These are phyloP conservation scores for Tiphia femorata DNA, from an alignment of 2,888 invertebrate genomes.

Conservation along the genomic window DNA sequence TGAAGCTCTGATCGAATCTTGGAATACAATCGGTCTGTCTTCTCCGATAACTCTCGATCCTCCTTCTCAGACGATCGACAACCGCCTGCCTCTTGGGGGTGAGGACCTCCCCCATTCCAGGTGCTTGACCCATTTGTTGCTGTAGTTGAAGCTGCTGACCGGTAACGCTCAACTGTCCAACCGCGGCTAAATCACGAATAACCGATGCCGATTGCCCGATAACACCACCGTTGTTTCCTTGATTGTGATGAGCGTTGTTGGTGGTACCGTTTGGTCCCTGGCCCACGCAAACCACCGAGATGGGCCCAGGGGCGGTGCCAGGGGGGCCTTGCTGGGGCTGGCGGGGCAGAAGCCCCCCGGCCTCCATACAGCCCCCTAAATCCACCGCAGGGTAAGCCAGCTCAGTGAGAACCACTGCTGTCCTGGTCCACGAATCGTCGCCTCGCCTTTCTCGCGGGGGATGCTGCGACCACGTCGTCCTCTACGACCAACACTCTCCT, in stretches of 20 bases:
- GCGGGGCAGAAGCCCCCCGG: slow-evolving; percentile 80
- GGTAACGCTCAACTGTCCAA: slow-evolving; percentile 50
- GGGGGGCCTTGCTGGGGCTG: slow-evolving; percentile 75
- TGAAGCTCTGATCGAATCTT: slow-evolving; percentile 89
- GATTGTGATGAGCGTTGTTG: slow-evolving; percentile 54
- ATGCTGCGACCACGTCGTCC: slow-evolving; percentile 38
- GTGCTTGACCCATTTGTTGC: slow-evolving; percentile 69
- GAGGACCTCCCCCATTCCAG: slow-evolving; percentile 75
- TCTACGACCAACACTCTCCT: slow-evolving; percentile 37
- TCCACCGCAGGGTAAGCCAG: slow-evolving; percentile 71
- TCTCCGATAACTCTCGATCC: slow-evolving; percentile 89
- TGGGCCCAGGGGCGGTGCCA: slow-evolving; percentile 69
- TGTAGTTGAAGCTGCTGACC: slow-evolving; percentile 61
- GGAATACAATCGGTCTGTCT: slow-evolving; percentile 89
- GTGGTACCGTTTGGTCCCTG: slow-evolving; percentile 46
- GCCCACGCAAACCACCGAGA: slow-evolving; percentile 56
- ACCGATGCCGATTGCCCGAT: slow-evolving; percentile 72
- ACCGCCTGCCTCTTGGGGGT: slow-evolving; percentile 87
- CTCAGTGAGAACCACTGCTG: slow-evolving; percentile 70
- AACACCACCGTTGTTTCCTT: slow-evolving; percentile 71
- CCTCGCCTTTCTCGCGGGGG: slow-evolving; percentile 1
- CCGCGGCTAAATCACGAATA: slow-evolving; percentile 55
- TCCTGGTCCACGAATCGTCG: slow-evolving; percentile 45
- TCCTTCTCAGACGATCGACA: slow-evolving; percentile 84
- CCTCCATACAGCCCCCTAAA: slow-evolving; percentile 84